phyloP scores from a whole-genome alignment of 2,888 invertebrate genomes.

The Onthophagus sagittarius region DNA sequence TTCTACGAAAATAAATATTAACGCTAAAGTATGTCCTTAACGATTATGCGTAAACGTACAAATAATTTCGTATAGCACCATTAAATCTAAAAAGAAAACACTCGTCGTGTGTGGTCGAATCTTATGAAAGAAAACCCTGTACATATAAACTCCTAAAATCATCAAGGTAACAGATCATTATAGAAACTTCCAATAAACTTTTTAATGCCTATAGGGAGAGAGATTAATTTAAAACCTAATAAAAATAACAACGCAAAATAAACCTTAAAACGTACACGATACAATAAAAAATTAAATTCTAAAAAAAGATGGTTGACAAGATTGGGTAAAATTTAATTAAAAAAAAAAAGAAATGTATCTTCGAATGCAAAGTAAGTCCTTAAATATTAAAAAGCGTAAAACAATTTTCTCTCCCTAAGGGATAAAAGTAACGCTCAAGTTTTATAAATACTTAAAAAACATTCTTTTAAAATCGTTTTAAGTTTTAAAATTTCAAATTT shows the following conservation, averaged over 20 bases:
- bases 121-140: not conserved
- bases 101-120: not conserved
- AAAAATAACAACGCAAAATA: not conserved
- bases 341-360: not conserved
- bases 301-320: not conserved
- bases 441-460: not conserved
- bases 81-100: not conserved
- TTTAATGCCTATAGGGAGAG: not conserved
- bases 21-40: not conserved
- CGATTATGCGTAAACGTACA: not conserved
- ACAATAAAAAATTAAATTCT: not conserved
- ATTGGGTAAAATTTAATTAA: not conserved
- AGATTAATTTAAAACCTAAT: not conserved
- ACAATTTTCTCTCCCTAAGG: not conserved
- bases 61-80: not conserved
- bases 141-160: conserved; percentile 2
- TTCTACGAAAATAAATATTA: not conserved
- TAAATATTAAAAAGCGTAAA: not conserved
- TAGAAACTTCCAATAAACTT: conserved; percentile 1
- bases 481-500: not conserved
- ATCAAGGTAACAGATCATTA: conserved; percentile 4
- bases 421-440: not conserved
- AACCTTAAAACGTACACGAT: not conserved
- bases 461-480: not conserved
- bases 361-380: not conserved